Conservation (phyloP, 2,113 vertebrate species). For the Vulpes ferrilata region DNA sequence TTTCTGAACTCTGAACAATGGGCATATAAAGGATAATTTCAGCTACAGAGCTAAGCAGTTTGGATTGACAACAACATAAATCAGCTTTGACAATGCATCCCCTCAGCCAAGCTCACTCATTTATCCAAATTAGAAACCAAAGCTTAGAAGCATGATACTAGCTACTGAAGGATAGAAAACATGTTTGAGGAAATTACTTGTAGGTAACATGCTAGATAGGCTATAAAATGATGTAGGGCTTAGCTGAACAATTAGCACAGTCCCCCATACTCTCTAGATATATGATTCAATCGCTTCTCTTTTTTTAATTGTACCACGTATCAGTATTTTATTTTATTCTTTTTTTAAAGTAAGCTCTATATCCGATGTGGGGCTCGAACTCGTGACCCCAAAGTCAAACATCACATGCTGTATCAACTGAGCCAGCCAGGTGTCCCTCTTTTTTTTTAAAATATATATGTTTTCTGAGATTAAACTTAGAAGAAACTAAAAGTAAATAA, state of each 20-base stretch:
- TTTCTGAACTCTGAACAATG: slow-evolving; percentile 74
- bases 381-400: background rate
- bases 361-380: background rate
- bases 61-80: slow-evolving; percentile 77
- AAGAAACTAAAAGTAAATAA: background rate
- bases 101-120: slow-evolving; percentile 72
- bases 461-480: background rate
- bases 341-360: background rate
- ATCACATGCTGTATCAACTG: background rate
- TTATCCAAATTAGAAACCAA: slow-evolving; percentile 80
- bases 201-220: background rate
- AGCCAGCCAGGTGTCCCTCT: background rate
- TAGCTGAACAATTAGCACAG: slow-evolving; percentile 44
- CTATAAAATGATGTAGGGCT: slow-evolving; percentile 64
- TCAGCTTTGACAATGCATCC: slow-evolving; percentile 73
- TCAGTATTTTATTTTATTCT: background rate
- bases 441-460: background rate
- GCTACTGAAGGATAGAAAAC: slow-evolving; percentile 64
- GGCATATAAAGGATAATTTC: slow-evolving; percentile 72
- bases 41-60: slow-evolving; percentile 68
- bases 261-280: slow-evolving; percentile 54
- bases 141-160: slow-evolving; percentile 47
- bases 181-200: slow-evolving; percentile 72
- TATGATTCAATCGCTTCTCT: background rate
- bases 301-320: background rate